Conservation (phyloP, 2,797 vertebrate genomes). For the Bothrops alternatus region DNA sequence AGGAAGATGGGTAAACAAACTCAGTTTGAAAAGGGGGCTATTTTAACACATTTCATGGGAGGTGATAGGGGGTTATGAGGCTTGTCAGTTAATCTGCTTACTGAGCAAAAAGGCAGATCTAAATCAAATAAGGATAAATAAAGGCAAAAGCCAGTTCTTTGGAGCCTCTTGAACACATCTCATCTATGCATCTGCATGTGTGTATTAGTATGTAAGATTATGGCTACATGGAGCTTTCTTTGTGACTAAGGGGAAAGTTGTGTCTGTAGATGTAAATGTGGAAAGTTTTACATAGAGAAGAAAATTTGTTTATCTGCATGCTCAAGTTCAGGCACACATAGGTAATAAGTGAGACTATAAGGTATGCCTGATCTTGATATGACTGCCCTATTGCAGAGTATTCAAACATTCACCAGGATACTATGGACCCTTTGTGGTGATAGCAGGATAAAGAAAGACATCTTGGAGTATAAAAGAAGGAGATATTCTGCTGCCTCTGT, state of each 20-base stretch:
- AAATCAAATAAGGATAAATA: neutral
- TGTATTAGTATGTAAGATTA: neutral
- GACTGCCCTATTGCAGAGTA: neutral
- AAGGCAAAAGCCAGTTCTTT: neutral
- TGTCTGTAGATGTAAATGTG: neutral
- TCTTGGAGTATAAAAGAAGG: neutral
- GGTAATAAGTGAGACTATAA: neutral
- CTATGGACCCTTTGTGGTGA: neutral
- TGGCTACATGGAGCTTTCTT: neutral
- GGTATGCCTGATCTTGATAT: neutral
- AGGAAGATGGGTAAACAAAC: neutral
- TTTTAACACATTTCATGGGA: neutral
- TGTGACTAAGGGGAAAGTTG: neutral
- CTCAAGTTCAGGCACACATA: neutral
- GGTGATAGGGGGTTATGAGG: neutral
- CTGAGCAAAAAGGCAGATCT: neutral
- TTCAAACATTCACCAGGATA: neutral
- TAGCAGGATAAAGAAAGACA: neutral
- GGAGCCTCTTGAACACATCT: neutral
- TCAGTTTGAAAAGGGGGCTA: neutral
- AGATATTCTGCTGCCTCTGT: neutral
- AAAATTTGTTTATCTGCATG: neutral
- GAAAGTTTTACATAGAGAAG: neutral
- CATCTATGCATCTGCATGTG: neutral
- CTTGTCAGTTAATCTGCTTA: neutral